Conservation (phyloP, 2,888 invertebrate genomes). For the Mythimna lalbum region DNA sequence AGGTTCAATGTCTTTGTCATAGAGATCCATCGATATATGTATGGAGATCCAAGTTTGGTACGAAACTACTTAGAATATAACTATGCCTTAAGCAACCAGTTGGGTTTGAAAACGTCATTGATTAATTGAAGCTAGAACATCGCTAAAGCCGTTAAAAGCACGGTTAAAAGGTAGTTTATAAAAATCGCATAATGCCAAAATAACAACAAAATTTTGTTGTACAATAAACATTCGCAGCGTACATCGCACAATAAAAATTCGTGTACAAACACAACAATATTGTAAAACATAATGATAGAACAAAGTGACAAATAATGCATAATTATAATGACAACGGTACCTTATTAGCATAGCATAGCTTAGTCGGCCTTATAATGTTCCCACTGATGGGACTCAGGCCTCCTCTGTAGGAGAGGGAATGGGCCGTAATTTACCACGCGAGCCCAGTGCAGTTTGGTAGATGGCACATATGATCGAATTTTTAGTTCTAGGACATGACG, state of each 20-base stretch:
- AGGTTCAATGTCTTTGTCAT: neutral
- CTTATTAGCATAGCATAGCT: too few species aligned
- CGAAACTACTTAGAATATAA: neutral
- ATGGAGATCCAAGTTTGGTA: neutral
- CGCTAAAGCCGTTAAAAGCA: neutral
- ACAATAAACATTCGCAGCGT: conserved; percentile 12
- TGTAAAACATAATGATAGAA: neutral
- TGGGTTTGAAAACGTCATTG: neutral
- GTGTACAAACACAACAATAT: neutral
- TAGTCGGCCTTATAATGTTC: too few species aligned
- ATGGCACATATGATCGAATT: too few species aligned
- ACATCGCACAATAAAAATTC: neutral
- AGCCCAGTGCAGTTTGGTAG: too few species aligned
- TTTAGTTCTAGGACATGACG: too few species aligned
- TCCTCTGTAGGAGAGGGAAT: too few species aligned
- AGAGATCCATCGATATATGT: too few species aligned
- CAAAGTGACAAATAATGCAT: neutral
- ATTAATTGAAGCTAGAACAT: neutral
- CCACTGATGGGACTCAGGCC: too few species aligned
- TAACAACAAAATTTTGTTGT: neutral
- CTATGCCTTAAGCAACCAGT: neutral
- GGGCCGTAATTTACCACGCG: too few species aligned
- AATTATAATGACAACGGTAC: neutral
- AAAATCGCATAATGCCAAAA: conserved; percentile 33
- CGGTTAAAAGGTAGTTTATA: neutral